These are phyloP conservation scores for Gopherus flavomarginatus DNA, from an alignment of 2,113 vertebrate species.

Conservation along the genomic window DNA sequence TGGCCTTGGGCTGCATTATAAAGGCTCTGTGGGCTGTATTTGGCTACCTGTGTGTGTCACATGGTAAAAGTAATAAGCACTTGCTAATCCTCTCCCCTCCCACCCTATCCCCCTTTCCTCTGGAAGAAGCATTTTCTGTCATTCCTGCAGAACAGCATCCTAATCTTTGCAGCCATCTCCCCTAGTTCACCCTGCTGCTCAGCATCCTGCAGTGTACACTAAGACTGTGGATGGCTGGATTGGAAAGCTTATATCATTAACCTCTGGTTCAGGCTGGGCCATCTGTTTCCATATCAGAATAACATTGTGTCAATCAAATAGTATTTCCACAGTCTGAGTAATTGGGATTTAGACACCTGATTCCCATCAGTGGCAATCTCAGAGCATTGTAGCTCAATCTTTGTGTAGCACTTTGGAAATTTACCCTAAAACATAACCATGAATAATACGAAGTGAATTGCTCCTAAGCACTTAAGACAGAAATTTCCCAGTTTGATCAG, in stretches of 20 bases:
- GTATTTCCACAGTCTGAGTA: not conserved
- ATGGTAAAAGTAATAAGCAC: not conserved
- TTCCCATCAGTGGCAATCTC: not conserved
- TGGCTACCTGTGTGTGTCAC: not conserved
- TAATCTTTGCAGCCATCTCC: not conserved
- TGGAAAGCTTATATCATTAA: not conserved
- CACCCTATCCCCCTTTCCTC: not conserved
- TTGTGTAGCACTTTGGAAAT: not conserved
- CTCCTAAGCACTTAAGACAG: not conserved
- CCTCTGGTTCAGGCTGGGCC: not conserved
- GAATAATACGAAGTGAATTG: not conserved
- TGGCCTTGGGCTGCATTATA: not conserved
- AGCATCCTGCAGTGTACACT: not conserved
- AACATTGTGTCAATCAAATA: rapidly evolving
- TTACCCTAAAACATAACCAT: not conserved
- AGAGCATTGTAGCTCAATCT: not conserved
- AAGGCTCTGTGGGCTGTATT: not conserved
- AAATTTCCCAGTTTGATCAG: not conserved
- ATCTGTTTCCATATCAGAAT: not conserved
- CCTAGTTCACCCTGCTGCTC: not conserved
- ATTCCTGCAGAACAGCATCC: not conserved
- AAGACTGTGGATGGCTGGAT: not conserved
- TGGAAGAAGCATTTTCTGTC: not conserved
- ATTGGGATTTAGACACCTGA: not conserved
- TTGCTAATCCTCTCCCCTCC: not conserved